Percentiles rank a stretch among this genome's conserved stretches.
phyloP scores from a whole-genome alignment of 2,113 vertebrate species.

The Dryoscopus gambensis region DNA sequence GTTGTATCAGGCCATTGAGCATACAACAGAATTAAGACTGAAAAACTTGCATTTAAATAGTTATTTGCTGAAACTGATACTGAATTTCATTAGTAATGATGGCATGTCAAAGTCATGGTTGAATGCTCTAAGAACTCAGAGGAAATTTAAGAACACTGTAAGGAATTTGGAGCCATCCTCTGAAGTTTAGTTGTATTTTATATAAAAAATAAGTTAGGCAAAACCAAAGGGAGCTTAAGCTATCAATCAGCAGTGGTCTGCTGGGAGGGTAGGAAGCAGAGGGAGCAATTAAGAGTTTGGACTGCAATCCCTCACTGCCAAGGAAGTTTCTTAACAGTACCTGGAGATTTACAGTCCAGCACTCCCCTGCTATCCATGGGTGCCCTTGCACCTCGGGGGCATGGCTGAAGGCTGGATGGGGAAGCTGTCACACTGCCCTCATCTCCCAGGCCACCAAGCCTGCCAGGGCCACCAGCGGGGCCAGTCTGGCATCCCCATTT shows the following conservation, averaged over 20 bases:
- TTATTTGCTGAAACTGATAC: not conserved
- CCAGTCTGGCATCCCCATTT: not conserved
- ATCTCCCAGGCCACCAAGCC: fast-evolving
- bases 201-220: not conserved
- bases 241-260: not conserved
- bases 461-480: not conserved
- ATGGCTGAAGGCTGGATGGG: not conserved
- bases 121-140: not conserved
- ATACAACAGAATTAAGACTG: not conserved
- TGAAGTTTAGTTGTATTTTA: not conserved
- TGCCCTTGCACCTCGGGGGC: not conserved
- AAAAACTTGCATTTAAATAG: not conserved
- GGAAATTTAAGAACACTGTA: not conserved
- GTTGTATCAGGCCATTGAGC: not conserved
- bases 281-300: not conserved
- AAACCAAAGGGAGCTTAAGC: not conserved
- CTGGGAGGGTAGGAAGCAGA: not conserved
- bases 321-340: not conserved
- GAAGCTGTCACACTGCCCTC: not conserved
- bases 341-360: not conserved
- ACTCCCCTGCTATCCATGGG: fast-evolving
- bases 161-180: not conserved
- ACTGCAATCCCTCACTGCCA: not conserved
- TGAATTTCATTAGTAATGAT: not conserved
- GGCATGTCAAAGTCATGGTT: not conserved